These are phyloP conservation scores for Chalcis sispes DNA, from an alignment of 2,888 invertebrate genomes.

Conservation along the genomic window DNA sequence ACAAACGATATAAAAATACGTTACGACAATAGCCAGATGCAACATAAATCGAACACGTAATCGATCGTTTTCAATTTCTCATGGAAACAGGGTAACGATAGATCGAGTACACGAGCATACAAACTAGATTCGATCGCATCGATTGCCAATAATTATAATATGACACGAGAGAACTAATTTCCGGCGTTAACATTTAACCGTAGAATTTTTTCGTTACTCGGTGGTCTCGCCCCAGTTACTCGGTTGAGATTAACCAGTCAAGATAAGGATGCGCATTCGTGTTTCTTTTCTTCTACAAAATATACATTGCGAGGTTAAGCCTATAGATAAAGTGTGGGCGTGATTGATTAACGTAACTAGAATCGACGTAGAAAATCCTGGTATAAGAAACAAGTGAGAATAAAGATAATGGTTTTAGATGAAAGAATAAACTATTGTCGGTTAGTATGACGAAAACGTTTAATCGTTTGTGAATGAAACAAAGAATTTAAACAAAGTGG, in stretches of 20 bases:
- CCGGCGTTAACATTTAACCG: conserved; percentile 26
- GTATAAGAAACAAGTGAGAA: background rate
- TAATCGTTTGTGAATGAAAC: background rate
- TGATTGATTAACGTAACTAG: conserved; percentile 28
- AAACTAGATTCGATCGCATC: conserved; percentile 31
- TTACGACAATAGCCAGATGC: no score
- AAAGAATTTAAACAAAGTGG: no score
- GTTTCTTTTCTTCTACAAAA: conserved; percentile 7
- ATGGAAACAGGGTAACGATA: background rate
- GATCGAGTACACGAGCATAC: background rate
- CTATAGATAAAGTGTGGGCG: conserved; percentile 13
- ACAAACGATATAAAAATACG: background rate
- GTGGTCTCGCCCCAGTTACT: conserved; percentile 46
- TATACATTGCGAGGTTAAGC: background rate
- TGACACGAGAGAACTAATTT: conserved; percentile 48
- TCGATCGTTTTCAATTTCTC: background rate
- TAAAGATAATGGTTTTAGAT: background rate
- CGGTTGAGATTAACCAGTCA: conserved; percentile 29
- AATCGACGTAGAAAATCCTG: no score
- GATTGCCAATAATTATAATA: conserved; percentile 44
- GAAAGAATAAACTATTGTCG: no score
- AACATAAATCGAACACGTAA: no score
- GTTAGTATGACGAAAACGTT: background rate
- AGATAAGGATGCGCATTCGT: conserved; percentile 28
- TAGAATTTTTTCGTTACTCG: conserved; percentile 17